These are phyloP conservation scores for Catajapyx aquilonaris DNA, from an alignment of 1,140 invertebrate species.

Conservation along the genomic window DNA sequence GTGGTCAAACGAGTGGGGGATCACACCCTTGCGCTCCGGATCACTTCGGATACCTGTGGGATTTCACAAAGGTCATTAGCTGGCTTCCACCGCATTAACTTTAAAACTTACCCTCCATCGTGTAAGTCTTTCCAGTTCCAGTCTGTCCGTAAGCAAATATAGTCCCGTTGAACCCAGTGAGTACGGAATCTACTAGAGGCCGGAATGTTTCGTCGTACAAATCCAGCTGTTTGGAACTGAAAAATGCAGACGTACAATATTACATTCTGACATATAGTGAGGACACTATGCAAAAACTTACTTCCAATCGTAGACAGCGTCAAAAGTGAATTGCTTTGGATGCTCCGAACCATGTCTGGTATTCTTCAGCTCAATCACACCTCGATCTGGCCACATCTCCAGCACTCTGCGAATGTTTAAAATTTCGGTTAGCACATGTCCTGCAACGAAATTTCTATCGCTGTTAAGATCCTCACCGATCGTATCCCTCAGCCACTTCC, in stretches of 20 bases:
- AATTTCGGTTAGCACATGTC: no score
- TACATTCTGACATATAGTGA: not conserved
- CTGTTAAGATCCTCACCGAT: no score
- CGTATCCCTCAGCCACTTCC: conserved; percentile 48
- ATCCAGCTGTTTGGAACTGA: conserved; percentile 63
- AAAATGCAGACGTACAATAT: conserved; percentile 11
- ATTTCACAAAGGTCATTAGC: no score
- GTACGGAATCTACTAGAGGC: conserved; percentile 83
- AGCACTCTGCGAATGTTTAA: conserved; percentile 36
- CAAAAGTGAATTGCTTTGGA: conserved; percentile 74
- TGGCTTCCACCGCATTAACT: no score
- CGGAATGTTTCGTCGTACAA: conserved; percentile 91
- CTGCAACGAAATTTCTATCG: no score
- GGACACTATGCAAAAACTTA: conserved; percentile 18
- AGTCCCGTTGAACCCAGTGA: conserved; percentile 90
- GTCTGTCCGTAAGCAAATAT: conserved; percentile 96
- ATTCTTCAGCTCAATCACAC: conserved; percentile 42
- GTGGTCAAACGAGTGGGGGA: conserved; percentile 87
- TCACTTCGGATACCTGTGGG: conserved; percentile 23
- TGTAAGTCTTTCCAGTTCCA: conserved; percentile 90
- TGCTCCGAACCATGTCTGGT: conserved; percentile 31
- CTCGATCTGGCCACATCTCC: conserved; percentile 34
- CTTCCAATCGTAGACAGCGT: conserved; percentile 73
- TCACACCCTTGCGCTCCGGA: conserved; percentile 56
- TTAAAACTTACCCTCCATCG: conserved; percentile 70